phyloP scores from a whole-genome alignment of 2,797 vertebrate genomes.

The Paedocypris micromegethes region DNA sequence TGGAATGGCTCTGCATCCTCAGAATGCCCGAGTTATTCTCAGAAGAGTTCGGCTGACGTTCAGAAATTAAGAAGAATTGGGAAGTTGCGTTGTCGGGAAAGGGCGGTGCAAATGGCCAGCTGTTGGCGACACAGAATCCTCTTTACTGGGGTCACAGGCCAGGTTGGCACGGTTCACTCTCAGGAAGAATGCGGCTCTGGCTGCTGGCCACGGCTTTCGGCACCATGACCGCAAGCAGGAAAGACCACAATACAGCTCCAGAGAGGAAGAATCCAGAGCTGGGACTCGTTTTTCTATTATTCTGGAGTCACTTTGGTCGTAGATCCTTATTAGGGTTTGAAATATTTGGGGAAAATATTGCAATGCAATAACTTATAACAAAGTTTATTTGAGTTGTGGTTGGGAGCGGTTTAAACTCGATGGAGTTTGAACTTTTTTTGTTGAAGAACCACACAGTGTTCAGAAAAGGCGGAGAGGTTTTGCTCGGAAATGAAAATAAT shows the following conservation, averaged over 20 bases:
- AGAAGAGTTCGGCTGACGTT: constrained; percentile 31
- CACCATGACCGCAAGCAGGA: constrained; percentile 3
- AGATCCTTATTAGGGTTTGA: background rate
- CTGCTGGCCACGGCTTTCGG: background rate
- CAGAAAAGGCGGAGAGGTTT: too few species aligned
- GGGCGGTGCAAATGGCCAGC: constrained; percentile 28
- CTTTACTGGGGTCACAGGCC: constrained; percentile 19
- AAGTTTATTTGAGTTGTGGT: too few species aligned
- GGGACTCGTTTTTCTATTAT: constrained; percentile 6
- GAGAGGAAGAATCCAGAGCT: constrained; percentile 6
- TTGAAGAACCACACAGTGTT: too few species aligned
- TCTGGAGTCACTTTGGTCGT: background rate
- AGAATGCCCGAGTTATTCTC: constrained; percentile 20
- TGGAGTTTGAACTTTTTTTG: too few species aligned
- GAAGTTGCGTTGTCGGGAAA: constrained; percentile 17
- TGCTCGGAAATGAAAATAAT: too few species aligned
- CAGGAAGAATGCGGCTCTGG: constrained; percentile 23
- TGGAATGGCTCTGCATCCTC: constrained; percentile 16
- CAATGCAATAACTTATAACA: too few species aligned
- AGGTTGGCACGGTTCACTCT: constrained; percentile 11
- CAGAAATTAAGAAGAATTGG: constrained; percentile 18
- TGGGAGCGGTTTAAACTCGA: too few species aligned
- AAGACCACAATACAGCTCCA: constrained; percentile 4
- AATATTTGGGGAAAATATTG: too few species aligned
- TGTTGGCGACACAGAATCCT: constrained; percentile 21